Base-by-base conservation (phyloP, 2,797 vertebrate species). In the Cryptoblepharus egeriae region DNA sequence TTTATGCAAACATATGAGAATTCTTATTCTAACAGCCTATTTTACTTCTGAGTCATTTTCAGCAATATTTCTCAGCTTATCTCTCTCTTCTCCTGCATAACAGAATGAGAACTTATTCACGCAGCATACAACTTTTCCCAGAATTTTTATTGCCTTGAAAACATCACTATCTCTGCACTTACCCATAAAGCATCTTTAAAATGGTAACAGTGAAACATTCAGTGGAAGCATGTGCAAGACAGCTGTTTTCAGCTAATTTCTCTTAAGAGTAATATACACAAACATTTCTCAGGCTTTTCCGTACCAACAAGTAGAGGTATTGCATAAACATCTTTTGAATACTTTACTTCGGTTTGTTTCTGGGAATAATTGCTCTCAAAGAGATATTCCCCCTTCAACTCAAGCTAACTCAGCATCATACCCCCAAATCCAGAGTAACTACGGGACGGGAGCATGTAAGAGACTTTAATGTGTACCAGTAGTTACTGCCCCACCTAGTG, bases 1-100 rank as follows among this genome's bases (percentile, higher is more conserved):
- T 92, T 90, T 90, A 87, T 39, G 89, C 85, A 80, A 93, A 87
- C 90, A 92, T 91, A 91, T 92, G 93, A 94, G 92, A 91, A 92
- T 88, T 84, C 88, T 93, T 86, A 91, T 88, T 89, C 82, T 90
- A 77, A 90, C 88, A 88, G 86, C 88, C 88, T 81, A 90, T 87
- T 83, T 84, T 78, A 37, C 65, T 80, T 89, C 83, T n/a, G n/a
- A n/a, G 84, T 77, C 79, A 85, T 92, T 91, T 89, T 91, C 57
- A 0, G 82, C 80, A 78, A 67, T 0, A 35, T 91, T 94, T 90
- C 87, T 93, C 92, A 87, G 77, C 86, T 87, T 91, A 89, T 89
- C 87, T 88, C 90, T 83, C 86, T 83, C 67, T 10, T 26, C 77
- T 79, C 87, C 84, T 83, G 83, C 89, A 70, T 86, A 92, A 90